A percentile compares a stretch with the other conserved stretches of the same genome.
Evolutionary conservation across 2,113 vertebrate genomes (phyloP).

Genomic region (Poecilia latipinna): DNA sequence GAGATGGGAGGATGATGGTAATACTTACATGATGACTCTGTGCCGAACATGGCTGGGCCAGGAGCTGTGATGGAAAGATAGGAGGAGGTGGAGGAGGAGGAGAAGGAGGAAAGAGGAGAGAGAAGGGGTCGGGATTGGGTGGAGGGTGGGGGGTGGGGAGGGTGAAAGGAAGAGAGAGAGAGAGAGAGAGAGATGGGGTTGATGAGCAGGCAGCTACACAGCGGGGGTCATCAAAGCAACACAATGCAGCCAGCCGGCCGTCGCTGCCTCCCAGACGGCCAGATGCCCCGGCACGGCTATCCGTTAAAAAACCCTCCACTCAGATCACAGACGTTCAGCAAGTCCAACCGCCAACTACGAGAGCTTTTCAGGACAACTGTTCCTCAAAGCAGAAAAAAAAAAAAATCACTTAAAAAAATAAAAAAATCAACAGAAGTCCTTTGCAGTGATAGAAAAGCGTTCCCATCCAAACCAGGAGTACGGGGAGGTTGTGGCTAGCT

Average conservation of each 20-base stretch:
- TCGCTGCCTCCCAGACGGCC: slow-evolving; percentile 84
- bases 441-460: slow-evolving; percentile 5
- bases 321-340: slow-evolving; percentile 21
- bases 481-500: slow-evolving; percentile 31
- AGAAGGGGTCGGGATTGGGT: slow-evolving; percentile 1
- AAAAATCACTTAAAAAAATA: slow-evolving; percentile 1
- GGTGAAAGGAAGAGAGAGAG: neutral
- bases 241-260: slow-evolving; percentile 86
- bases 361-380: neutral
- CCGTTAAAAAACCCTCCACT: slow-evolving; percentile 64
- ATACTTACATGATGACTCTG: slow-evolving; percentile 98
- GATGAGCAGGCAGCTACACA: slow-evolving; percentile 90
- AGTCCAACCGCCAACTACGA: slow-evolving; percentile 10
- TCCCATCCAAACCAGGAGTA: slow-evolving; percentile 44
- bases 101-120: slow-evolving; percentile 49
- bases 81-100: slow-evolving; percentile 70
- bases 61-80: slow-evolving; percentile 86
- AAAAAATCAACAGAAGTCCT: slow-evolving; percentile 32
- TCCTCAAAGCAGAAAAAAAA: neutral
- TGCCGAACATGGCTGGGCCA: slow-evolving; percentile 98
- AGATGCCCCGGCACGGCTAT: slow-evolving; percentile 81
- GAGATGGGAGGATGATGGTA: slow-evolving; percentile 59
- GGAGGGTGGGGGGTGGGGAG: too few species aligned
- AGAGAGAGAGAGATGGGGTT: slow-evolving; percentile 65
- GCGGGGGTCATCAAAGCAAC: slow-evolving; percentile 92